Evolutionary conservation across 2,888 invertebrate genomes (phyloP), one percentile per base, ranked within the genome.

Genomic region (Chirona hameri): DNA sequence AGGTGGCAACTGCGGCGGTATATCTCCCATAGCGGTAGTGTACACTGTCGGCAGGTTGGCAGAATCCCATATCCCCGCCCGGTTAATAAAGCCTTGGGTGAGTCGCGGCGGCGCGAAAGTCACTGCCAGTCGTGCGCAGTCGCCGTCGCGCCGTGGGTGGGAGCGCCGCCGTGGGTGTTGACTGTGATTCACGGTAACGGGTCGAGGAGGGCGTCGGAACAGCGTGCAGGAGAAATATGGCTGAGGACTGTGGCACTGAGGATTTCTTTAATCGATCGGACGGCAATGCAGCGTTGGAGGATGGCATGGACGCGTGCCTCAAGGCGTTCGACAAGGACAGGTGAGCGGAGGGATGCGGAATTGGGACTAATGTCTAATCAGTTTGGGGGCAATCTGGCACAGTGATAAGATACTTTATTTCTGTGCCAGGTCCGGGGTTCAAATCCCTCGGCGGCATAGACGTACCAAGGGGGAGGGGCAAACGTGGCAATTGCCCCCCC

Each of bases 251-350:
- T n/a, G 10, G 60, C 60, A 39, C 31, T 4, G 72, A 72, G 10
- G 76, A 39, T 24, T 39, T 76, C 39, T 76, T 76, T 39, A 21
- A 27, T 24, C 39, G 76, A 24, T 24, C 76, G 39, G 39, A 76
- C 24, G 76, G 4, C 10, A 15, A 31, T 72, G 18, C 24, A 24
- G 46, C 76, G 39, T 9, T 27, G 12, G 24, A 46, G 39, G 46
- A 76, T 76, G 27, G 82, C 88, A 95, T 96, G 95, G 95, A 96
- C 90, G 95, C 95, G 87, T 96, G 96, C 89, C 95, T 95, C 89
- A 92, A 93, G 87, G 94, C 95, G 86, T 96, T 96, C 89, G 95
- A 96, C 89, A 95, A 94, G 89, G 94, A 96, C 89, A 92, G 93
- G 93, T 94, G 90, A 91, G 92, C 39, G 39, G 39, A 39, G 39